Percentiles rank a stretch among this genome's conserved stretches.
phyloP scores from a whole-genome alignment of 2,113 vertebrate genomes.

The Toxostoma redivivum region DNA sequence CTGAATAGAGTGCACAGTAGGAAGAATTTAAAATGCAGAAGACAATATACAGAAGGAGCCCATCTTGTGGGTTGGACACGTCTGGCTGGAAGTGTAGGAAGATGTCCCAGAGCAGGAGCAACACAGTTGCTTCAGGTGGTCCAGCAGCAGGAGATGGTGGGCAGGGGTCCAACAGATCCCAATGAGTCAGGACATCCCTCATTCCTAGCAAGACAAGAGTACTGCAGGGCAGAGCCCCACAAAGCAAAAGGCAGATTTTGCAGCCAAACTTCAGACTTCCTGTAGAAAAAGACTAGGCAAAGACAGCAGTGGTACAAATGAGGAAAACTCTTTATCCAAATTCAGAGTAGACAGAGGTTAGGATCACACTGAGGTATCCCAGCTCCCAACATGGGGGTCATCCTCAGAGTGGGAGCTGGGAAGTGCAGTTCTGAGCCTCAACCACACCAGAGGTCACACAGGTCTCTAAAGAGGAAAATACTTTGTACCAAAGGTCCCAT shows the following conservation, averaged over 20 bases:
- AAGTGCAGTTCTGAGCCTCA: background rate
- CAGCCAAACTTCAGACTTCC: background rate
- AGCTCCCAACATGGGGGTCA: background rate
- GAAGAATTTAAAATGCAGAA: background rate
- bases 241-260: background rate
- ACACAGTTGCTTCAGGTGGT: rapidly evolving
- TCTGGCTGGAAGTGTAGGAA: background rate
- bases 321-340: background rate
- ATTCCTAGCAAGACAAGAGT: background rate
- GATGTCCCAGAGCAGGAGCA: background rate
- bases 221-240: background rate
- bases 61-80: background rate
- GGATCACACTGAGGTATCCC: background rate
- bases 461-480: background rate
- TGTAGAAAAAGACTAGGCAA: background rate
- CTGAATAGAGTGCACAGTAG: background rate
- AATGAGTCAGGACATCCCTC: background rate
- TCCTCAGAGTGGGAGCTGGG: background rate
- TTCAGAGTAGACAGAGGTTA: background rate
- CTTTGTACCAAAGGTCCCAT: background rate
- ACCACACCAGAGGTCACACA: background rate
- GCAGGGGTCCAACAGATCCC: background rate
- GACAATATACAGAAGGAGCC: background rate
- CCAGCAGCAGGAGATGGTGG: background rate
- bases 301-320: background rate